Percentiles rank a stretch among this genome's conserved stretches.
phyloP scores from a whole-genome alignment of 2,113 vertebrate species.

The Grallaria varia region DNA sequence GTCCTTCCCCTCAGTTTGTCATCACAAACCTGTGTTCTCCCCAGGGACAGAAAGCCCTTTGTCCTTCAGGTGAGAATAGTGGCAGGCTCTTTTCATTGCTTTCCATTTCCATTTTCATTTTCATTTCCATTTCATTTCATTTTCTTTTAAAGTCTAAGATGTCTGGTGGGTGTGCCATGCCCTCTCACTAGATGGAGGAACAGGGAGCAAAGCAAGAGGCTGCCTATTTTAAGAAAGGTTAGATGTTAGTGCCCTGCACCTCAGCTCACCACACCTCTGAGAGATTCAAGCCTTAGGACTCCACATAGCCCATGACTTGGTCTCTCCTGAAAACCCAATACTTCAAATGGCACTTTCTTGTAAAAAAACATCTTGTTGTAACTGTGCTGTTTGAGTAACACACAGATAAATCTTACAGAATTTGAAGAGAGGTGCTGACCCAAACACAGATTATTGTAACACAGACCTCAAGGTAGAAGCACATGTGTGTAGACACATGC shows the following conservation, averaged over 20 bases:
- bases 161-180: not conserved
- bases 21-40: constrained; percentile 3
- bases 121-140: not conserved
- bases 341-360: not conserved
- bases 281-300: not conserved
- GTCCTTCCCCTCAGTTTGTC: constrained; percentile 1
- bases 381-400: not conserved
- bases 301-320: not conserved
- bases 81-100: not conserved
- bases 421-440: not conserved
- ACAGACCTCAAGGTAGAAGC: not conserved
- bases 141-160: not conserved
- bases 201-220: not conserved
- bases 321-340: not conserved
- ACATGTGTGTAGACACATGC: rapidly evolving
- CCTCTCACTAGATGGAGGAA: not conserved
- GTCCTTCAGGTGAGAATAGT: not conserved
- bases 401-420: not conserved
- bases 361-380: not conserved
- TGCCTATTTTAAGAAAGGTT: not conserved
- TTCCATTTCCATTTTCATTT: not conserved
- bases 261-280: not conserved
- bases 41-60: not conserved
- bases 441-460: not conserved
- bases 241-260: not conserved